Percentiles rank a stretch among this genome's conserved stretches.
Evolutionary conservation across 2,113 vertebrate genomes (phyloP).

Genomic region (Carettochelys insculpta): DNA sequence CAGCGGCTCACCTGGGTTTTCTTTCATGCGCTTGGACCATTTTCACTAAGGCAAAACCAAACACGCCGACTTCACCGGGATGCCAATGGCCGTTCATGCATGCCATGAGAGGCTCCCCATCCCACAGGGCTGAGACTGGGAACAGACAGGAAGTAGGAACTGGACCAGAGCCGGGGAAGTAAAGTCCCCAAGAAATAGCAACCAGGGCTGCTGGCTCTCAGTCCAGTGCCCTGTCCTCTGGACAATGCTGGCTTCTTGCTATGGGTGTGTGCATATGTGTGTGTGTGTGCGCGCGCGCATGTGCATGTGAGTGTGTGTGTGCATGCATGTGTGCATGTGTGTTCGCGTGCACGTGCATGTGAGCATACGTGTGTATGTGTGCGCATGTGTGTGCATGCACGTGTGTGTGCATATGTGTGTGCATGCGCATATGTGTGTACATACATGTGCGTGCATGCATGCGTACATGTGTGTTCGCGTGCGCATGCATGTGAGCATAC

Average conservation of each 20-base stretch:
- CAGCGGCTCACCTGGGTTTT: neutral
- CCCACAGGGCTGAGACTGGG: neutral
- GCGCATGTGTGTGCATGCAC: too few species aligned
- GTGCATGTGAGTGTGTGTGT: too few species aligned
- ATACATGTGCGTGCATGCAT: too few species aligned
- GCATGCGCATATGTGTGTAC: too few species aligned
- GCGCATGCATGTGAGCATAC: too few species aligned
- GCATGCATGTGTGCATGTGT: accelerated
- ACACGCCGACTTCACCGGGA: neutral
- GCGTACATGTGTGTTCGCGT: too few species aligned
- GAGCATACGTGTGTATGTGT: too few species aligned
- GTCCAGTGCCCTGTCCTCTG: neutral
- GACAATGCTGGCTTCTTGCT: neutral
- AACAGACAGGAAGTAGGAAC: neutral
- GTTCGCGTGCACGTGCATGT: too few species aligned
- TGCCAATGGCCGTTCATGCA: neutral
- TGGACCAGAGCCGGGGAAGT: neutral
- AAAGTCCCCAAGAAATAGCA: neutral
- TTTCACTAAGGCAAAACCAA: neutral
- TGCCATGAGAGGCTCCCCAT: neutral
- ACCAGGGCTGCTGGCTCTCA: neutral
- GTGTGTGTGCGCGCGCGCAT: too few species aligned
- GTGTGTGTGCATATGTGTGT: too few species aligned
- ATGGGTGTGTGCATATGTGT: accelerated
- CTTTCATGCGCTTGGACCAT: neutral